Base-by-base conservation (phyloP, 2,888 invertebrate species). In the Trachelus tabidus region DNA sequence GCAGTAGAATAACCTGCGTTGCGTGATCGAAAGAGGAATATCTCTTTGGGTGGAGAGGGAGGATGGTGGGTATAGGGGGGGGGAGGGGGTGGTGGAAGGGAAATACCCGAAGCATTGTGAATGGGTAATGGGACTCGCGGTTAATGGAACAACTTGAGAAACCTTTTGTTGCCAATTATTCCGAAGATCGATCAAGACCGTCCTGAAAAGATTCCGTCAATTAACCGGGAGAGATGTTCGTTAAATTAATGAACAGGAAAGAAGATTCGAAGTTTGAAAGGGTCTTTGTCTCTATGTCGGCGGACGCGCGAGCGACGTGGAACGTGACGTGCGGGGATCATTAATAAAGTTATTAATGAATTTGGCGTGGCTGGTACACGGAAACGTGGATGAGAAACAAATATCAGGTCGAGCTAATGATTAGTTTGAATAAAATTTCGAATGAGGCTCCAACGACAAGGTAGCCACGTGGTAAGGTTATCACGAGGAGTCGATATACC, bases 221-320 rank as follows among this genome's bases (percentile, higher is more conserved):
- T 82, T 79, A 80, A 79, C 81, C 76, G 69, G 31, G 71, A 75
- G 73, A 75, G 31, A 78, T 68, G 75, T 69, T 73, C 78, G 71
- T 77, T 75, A 78, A 81, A 79, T 82, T 82, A 81, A 83, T 82
- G 81, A 83, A 79, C 78, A 78, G 79, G 81, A 82, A 80, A 77
- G 76, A 77, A 76, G 73, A 79, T 78, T 69, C 73, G 75, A 79
- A 80, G 75, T 79, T 82, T 82, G 76, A 83, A 79, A 81, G 82
- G 76, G 79, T 81, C 79, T 81, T 82, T 82, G 82, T 80, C 78
- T 76, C 76, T 76, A 76, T 78, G 78, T 78, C 73, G 34, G 68
- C 56, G 15, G n/a, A 73, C 56, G 34, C 23, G 31, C n/a, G n/a
- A 73, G 35, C 33, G 68, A 69, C 76, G 68, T 37, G 69, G 71